Evolutionary conservation across 2,888 invertebrate species (phyloP), one percentile per base, ranked within the genome.

Genomic region (Pachymerium ferrugineum): DNA sequence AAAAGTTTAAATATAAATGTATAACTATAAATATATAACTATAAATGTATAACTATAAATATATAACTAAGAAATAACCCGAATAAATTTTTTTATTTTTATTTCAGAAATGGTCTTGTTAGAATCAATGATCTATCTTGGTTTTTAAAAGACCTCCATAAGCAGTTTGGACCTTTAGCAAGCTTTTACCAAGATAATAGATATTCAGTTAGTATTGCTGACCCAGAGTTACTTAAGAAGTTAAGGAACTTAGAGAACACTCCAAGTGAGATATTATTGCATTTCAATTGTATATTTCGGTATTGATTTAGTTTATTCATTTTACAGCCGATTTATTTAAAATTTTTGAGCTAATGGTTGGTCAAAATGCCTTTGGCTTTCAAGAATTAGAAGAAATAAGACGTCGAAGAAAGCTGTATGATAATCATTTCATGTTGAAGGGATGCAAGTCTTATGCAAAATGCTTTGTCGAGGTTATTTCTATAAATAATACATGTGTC

Each of bases 401-500:
- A 69, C n/a, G 31, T 19, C 25, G 69, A 30, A 30, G 69, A 12
- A 29, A 14, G n/a, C 29, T 69, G 10, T 69, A 69, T 29, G 69
- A 29, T 29, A 28, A 69, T 30, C 69, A 69, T 30, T 69, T 69
- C 30, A 69, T 69, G 69, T 16, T 69, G n/a, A 69, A 30, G 29
- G 69, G 29, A 30, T 69, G 69, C 69, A 69, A 69, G 29, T 29
- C 69, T 1, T 69, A 69, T 30, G 6, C 69, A 6, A 14, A 29
- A 16, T 16, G 16, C 10, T 69, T 69, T 30, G n/a, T 33, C 19
- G 16, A 69, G 30, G 69, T 69, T 12, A 54, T 3, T 25, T n/a
- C n/a, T n/a, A n/a, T n/a, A n/a, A n/a, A n/a, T n/a, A n/a, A n/a
- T n/a, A n/a, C n/a, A n/a, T n/a, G n/a, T n/a, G n/a, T n/a, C n/a